Percentiles rank a stretch among this genome's conserved stretches.
Conservation (phyloP, 2,888 invertebrate species). For the Tolmerus cingulatus region DNA sequence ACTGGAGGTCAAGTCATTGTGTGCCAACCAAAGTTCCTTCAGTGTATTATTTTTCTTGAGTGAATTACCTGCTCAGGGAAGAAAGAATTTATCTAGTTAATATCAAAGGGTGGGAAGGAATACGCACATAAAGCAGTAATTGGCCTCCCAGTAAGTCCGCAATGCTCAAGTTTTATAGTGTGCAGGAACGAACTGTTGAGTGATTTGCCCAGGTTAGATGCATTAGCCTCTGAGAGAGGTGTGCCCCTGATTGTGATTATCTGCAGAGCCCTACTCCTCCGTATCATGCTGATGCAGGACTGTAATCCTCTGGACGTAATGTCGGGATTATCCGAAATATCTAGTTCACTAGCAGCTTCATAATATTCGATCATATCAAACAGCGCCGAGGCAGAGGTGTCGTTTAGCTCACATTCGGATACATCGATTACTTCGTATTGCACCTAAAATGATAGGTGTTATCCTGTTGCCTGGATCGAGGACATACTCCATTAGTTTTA, state of each 20-base stretch:
- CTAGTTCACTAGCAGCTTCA: conserved; percentile 79
- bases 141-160: conserved; percentile 76
- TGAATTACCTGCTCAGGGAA: conserved; percentile 71
- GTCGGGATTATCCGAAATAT: conserved; percentile 78
- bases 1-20: conserved; percentile 76
- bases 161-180: conserved; percentile 80
- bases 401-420: conserved; percentile 60
- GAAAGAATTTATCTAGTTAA: not conserved
- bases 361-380: conserved; percentile 95
- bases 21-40: conserved; percentile 82
- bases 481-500: not conserved
- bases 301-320: conserved; percentile 85
- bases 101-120: not conserved
- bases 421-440: conserved; percentile 63
- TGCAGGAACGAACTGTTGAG: conserved; percentile 76
- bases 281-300: conserved; percentile 68
- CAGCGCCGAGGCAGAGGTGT: conserved; percentile 74
- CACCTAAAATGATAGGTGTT: conserved; percentile 53
- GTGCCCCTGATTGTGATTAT: conserved; percentile 60
- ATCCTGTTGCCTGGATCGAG: not conserved
- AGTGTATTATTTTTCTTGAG: conserved; percentile 79
- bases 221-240: conserved; percentile 59
- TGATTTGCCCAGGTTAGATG: conserved; percentile 77
- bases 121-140: conserved; percentile 74
- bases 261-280: conserved; percentile 60